Base-by-base conservation (phyloP, 2,888 invertebrate species). In the Tineola bisselliella region DNA sequence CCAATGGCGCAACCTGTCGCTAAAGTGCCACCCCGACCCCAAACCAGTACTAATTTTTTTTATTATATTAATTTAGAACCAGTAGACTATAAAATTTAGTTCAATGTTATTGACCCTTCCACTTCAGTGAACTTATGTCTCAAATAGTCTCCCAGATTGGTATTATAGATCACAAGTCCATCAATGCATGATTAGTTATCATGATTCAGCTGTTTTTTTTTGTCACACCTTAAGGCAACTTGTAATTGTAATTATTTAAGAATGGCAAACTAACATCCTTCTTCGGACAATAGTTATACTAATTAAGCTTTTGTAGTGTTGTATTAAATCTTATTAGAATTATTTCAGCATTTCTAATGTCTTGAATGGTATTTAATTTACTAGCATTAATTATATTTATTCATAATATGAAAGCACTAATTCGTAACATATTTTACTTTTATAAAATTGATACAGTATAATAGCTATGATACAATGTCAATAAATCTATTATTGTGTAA, bases 1-100 rank as follows among this genome's bases (percentile, higher is more conserved):
- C 69, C 73, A 65, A 75, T 73, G 80, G 88, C 79, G 77, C 76
- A 68, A 75, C 88, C 82, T 72, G 82, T 84, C 63, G 74, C 89
- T 71, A 90, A 89, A 84, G 88, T 90, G 69, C 83, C 89, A 70
- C 88, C 89, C 77, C 89, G 90, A 88, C 88, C 90, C 86, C 89
- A 89, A 89, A 88, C 84, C 87, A 88, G 84, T 87, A 86, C 81
- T 81, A 75, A 75, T 76, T 72, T 74, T 62, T 77, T 80, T 67
- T 66, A 25, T 68, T 67, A 64, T 70, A 31, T 59, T 62, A 61
- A 64, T 62, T n/a, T n/a, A n/a, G n/a, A n/a, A n/a, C n/a, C n/a
- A n/a, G n/a, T n/a, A n/a, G n/a, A n/a, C n/a, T n/a, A n/a, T n/a
- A n/a, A n/a, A n/a, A n/a, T n/a, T n/a, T n/a, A n/a, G n/a, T n/a